phyloP scores from a whole-genome alignment of 2,797 vertebrate genomes.

The Xiphophorus birchmanni region DNA sequence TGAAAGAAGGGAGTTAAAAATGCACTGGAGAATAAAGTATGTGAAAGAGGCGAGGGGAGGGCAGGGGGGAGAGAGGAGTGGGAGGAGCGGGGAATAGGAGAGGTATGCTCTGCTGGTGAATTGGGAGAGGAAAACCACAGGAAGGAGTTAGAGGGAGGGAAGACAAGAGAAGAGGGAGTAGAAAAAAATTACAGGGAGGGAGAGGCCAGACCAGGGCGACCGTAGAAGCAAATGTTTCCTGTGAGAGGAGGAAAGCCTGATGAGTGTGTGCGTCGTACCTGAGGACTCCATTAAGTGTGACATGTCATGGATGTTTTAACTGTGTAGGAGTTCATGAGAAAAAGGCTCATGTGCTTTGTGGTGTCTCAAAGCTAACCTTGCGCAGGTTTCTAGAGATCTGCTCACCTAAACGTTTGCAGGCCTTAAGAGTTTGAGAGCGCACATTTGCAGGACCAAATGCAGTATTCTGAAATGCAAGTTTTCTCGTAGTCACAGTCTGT shows the following conservation, averaged over 20 bases:
- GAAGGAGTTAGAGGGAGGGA: conserved; percentile 57
- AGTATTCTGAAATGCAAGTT: not conserved
- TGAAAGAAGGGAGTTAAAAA: conserved; percentile 34
- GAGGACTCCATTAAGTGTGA: not conserved
- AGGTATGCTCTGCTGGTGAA: conserved; percentile 74
- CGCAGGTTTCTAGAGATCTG: not conserved
- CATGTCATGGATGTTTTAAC: not conserved
- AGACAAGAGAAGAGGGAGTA: conserved; percentile 23
- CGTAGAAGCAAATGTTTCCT: conserved; percentile 72
- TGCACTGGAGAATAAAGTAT: conserved; percentile 30
- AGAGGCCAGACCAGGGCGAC: conserved; percentile 68
- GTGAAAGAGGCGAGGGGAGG: conserved; percentile 3
- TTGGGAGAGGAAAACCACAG: conserved; percentile 72
- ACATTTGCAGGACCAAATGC: not conserved
- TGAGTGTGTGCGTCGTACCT: conserved; percentile 26
- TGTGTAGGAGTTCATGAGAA: not conserved
- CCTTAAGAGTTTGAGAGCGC: not conserved
- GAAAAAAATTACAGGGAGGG: conserved; percentile 44
- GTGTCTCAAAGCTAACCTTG: not conserved
- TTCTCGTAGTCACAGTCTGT: conserved; percentile 39
- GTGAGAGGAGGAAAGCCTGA: conserved; percentile 55
- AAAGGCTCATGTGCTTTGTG: not conserved
- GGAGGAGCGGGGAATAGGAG: conserved; percentile 56
- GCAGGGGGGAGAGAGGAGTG: conserved; percentile 52
- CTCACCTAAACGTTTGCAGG: not conserved